phyloP scores from a whole-genome alignment of 2,888 invertebrate species.

The Tuberolachnus salignus region DNA sequence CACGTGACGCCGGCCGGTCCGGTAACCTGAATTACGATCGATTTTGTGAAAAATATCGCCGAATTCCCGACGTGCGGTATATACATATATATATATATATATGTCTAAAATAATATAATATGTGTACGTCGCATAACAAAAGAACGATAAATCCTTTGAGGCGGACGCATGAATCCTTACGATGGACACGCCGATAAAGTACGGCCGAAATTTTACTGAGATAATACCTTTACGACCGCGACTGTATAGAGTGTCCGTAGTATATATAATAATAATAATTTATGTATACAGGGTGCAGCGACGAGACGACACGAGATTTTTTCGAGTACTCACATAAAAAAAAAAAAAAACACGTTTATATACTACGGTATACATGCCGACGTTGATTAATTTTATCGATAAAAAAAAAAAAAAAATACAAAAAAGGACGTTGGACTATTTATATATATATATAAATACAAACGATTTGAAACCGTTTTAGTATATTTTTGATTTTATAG shows the following conservation, averaged over 20 bases:
- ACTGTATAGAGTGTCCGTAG: not conserved
- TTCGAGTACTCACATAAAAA: not conserved
- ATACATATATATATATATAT: no score
- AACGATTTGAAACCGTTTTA: not conserved
- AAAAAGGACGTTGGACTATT: not conserved
- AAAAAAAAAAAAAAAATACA: not conserved
- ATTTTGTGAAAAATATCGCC: slow-evolving; percentile 51
- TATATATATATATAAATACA: not conserved
- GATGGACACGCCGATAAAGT: slow-evolving; percentile 50
- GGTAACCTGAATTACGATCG: slow-evolving; percentile 49
- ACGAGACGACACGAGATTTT: slow-evolving; percentile 31
- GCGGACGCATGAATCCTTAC: slow-evolving; percentile 29
- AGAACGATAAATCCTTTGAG: slow-evolving; percentile 49
- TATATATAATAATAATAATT: no score
- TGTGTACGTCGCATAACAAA: slow-evolving; percentile 33
- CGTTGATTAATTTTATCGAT: slow-evolving; percentile 36
- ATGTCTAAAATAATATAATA: not conserved
- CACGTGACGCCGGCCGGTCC: slow-evolving; percentile 15
- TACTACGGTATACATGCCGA: not conserved
- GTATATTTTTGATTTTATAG: no score
- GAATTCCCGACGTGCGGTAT: slow-evolving; percentile 28
- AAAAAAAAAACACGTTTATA: slow-evolving; percentile 14
- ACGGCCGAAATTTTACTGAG: slow-evolving; percentile 26
- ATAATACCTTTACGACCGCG: slow-evolving; percentile 13
- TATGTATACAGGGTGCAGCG: slow-evolving; percentile 31